Base-by-base conservation (phyloP, 2,113 vertebrate species). In the Sylvia atricapilla region DNA sequence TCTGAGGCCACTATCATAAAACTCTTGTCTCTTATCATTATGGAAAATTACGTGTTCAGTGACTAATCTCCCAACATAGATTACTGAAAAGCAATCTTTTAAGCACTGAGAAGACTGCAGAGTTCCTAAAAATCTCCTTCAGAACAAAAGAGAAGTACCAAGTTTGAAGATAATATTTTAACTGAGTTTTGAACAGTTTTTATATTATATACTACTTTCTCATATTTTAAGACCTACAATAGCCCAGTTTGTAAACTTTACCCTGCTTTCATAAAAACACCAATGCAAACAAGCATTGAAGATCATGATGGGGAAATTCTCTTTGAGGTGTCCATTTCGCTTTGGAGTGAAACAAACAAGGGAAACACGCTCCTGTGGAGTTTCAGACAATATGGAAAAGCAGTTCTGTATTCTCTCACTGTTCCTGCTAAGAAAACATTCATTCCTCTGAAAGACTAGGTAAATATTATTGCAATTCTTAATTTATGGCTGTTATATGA, bases 51-150 rank as follows among this genome's bases (percentile, higher is more conserved):
- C 39, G 30, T 41, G 75, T 87, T 94, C 80, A 69, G 41, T 39
- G 67, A 69, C 35, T 89, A 72, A 94, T 91, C 44, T 89, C 63
- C 17, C 63, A 94, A 66, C 49, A 53, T 1, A 87, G 67, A 66
- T 84, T 83, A 90, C 33, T 80, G 39, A 87, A 95, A 92, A 95
- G 28, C 76, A 77, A 70, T 81, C n/a, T 91, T 85, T 67, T 70
- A 76, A 93, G 43, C 25, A 53, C 35, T 67, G 53, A 92, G 72
- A 95, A 80, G 20, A 25, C 18, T 4, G 9, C 24, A 68, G 7
- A 76, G 16, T 47, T 39, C 15, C 46, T 44, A 13, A 77, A 86
- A 80, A 39, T 24, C 25, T 66, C 23, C 33, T 73, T 33, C 68
- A 86, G 81, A 96, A 82, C 63, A 73, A 77, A 77, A 76, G 39